Evolutionary conservation across 2,888 invertebrate species (phyloP), one percentile per base, ranked within the genome.

Genomic region (Epinotia nisella): DNA sequence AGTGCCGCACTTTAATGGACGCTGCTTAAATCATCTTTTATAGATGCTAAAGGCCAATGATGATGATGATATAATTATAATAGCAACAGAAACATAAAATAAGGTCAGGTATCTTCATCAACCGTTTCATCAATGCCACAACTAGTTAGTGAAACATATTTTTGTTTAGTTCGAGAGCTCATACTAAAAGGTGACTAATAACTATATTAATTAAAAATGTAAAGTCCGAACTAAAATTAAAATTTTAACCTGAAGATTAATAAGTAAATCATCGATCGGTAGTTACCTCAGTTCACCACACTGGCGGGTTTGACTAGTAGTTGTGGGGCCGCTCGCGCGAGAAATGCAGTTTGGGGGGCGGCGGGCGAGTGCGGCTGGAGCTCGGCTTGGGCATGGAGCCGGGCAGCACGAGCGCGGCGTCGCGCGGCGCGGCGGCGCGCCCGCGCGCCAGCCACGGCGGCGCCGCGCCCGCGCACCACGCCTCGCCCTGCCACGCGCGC

Each of bases 401-500:
- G 70, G 89, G 81, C 70, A 87, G 86, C 74, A 90, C 80, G 61
- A 90, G 82, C 55, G 79, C 77, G 9, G 83, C 61, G 60, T 81
- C 83, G 35, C 81, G 80, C 56, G 68, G 78, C 75, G 77, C 79
- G 51, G 70, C 78, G 75, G 69, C 77, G 71, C 87, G 86, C 17
- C 83, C 81, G n/a, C 90, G 87, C 39, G 75, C 76, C 73, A 91
- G 83, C 92, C 92, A 91, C 55, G 83, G 86, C 81, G 92, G 90
- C 82, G 90, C 78, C 15, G 85, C 76, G 3, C 91, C 92, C 45
- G 94, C 94, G 83, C 97, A 97, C 84, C 95, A 95, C 66, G 96
- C 96, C 17, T 94, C 93, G 62, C 94, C 93, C 75, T 96, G 94
- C 98, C 98, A 98, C 77, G 96, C 94, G 0, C 93, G 93, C 62